A percentile compares a stretch with the other conserved stretches of the same genome.
phyloP scores from a whole-genome alignment of 2,797 vertebrate species.

The Garrulus glandarius region DNA sequence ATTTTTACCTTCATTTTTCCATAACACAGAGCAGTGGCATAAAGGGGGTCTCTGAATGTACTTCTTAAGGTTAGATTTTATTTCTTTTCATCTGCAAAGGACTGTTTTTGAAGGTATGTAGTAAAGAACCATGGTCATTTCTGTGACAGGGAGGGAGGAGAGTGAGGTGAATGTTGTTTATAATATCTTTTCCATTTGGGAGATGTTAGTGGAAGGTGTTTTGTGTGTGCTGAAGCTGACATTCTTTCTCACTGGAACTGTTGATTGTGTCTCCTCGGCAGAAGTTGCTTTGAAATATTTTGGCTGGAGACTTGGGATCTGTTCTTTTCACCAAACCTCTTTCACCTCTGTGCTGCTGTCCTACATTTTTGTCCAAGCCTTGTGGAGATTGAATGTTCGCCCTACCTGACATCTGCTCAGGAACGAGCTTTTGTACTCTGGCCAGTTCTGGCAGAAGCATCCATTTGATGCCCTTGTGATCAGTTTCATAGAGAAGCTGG shows the following conservation, averaged over 20 bases:
- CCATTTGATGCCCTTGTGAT: slow-evolving; percentile 43
- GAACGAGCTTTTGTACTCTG: slow-evolving; percentile 56
- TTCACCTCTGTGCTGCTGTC: slow-evolving; percentile 57
- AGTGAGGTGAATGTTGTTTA: slow-evolving; percentile 61
- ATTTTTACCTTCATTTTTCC: slow-evolving; percentile 76
- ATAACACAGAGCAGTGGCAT: slow-evolving; percentile 72
- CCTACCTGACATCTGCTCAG: slow-evolving; percentile 61
- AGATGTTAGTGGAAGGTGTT: slow-evolving; percentile 56
- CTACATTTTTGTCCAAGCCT: slow-evolving; percentile 58
- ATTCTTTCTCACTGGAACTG: slow-evolving; percentile 39
- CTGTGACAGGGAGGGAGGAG: slow-evolving; percentile 57
- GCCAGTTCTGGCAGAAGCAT: slow-evolving; percentile 54
- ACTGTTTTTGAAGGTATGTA: slow-evolving; percentile 60
- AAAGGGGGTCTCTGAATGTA: slow-evolving; percentile 70
- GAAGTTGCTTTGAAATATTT: slow-evolving; percentile 56
- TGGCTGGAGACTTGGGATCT: slow-evolving; percentile 21
- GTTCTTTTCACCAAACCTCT: slow-evolving; percentile 52
- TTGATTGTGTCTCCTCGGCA: background rate
- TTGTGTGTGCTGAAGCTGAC: background rate
- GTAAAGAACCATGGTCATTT: slow-evolving; percentile 67
- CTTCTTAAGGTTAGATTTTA: slow-evolving; percentile 67
- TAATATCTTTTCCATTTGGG: slow-evolving; percentile 62
- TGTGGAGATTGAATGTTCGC: slow-evolving; percentile 39
- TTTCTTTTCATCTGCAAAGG: slow-evolving; percentile 66
- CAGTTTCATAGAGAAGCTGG: background rate